Conservation (phyloP, 2,888 invertebrate species). For the Calephelis perditalis region DNA sequence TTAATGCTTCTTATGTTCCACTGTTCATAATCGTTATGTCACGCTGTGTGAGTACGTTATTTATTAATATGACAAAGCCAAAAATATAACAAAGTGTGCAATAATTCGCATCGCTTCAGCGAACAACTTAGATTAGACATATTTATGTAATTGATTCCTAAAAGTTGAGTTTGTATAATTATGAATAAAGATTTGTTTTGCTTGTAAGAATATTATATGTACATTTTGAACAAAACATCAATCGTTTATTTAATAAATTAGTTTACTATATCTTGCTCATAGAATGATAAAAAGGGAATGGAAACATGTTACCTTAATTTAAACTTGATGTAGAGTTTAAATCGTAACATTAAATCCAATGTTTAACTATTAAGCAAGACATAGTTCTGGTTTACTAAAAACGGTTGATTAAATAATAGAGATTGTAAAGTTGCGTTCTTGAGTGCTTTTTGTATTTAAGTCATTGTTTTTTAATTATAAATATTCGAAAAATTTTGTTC, state of each 20-base stretch:
- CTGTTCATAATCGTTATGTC: neutral
- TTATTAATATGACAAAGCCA: constrained; percentile 6
- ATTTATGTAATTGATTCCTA: constrained; percentile 31
- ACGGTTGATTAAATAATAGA: constrained; percentile 22
- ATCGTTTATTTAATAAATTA: constrained; percentile 50
- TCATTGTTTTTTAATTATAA: constrained; percentile 37
- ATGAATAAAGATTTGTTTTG: constrained; percentile 47
- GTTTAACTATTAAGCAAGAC: no score
- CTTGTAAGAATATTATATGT: constrained; percentile 71
- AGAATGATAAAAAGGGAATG: neutral
- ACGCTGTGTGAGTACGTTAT: neutral
- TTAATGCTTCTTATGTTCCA: neutral
- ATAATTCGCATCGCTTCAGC: constrained; percentile 21
- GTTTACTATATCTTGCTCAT: constrained; percentile 20
- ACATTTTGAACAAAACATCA: constrained; percentile 63
- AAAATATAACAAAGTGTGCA: constrained; percentile 5
- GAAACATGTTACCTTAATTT: no score
- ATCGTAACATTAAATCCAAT: no score
- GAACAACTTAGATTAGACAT: constrained; percentile 39
- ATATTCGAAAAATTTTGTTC: constrained; percentile 39
- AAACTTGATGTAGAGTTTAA: no score
- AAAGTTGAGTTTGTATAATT: constrained; percentile 42
- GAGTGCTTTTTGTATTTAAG: constrained; percentile 49
- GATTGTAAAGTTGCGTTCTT: constrained; percentile 62
- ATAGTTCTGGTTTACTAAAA: neutral